Evolutionary conservation across 2,888 invertebrate species (phyloP).

Genomic region (Drosophila parthenogenetica): DNA sequence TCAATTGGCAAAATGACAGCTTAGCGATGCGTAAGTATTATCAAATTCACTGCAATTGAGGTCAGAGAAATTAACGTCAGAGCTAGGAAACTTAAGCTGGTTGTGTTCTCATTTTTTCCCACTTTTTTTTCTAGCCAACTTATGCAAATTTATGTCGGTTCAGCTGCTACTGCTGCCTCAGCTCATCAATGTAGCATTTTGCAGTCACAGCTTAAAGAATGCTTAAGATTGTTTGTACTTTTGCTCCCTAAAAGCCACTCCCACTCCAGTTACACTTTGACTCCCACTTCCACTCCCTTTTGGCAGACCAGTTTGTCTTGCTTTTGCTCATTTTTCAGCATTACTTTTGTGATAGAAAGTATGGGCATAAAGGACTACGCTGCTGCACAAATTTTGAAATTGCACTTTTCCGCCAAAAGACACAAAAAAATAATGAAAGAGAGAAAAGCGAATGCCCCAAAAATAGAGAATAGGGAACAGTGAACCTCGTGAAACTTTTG

Average conservation of each 20-base stretch:
- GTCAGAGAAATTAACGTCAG: constrained; percentile 70
- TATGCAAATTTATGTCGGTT: constrained; percentile 60
- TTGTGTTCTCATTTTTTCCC: constrained; percentile 4
- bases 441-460: constrained; percentile 12
- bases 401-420: constrained; percentile 74
- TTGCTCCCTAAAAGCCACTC: constrained; percentile 2
- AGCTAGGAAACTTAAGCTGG: constrained; percentile 35
- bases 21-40: constrained; percentile 38
- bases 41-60: constrained; percentile 48
- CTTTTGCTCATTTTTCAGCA: constrained; percentile 54
- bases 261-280: too few relatives aligned
- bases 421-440: constrained; percentile 18
- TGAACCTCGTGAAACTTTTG: constrained; percentile 55
- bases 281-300: neutral
- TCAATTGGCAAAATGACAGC: constrained; percentile 60
- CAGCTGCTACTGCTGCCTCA: constrained; percentile 47
- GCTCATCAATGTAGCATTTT: constrained; percentile 41
- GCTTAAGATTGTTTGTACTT: constrained; percentile 23
- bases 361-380: constrained; percentile 42
- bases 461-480: constrained; percentile 10
- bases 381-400: constrained; percentile 72
- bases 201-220: constrained; percentile 49
- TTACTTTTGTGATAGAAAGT: constrained; percentile 38
- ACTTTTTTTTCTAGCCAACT: constrained; percentile 33
- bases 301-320: constrained; percentile 48